These are phyloP conservation scores for Prenolepis imparis DNA, from an alignment of 2,888 invertebrate species.

Conservation along the genomic window DNA sequence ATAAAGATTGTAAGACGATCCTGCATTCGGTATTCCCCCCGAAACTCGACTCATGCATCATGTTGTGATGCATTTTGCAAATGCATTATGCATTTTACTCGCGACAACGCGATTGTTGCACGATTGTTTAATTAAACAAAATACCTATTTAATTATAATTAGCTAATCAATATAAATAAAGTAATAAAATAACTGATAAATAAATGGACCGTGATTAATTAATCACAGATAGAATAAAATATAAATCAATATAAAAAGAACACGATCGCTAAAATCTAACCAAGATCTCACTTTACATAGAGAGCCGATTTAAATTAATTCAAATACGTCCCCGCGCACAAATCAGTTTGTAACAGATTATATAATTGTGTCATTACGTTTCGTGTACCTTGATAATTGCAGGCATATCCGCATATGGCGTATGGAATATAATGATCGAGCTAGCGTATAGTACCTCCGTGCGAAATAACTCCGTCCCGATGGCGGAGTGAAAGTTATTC, in stretches of 20 bases:
- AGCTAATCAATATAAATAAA: background rate
- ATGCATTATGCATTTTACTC: background rate
- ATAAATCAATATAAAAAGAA: background rate
- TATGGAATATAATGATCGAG: constrained; percentile 10
- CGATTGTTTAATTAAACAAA: background rate
- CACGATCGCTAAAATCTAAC: background rate
- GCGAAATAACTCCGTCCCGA: constrained; percentile 30
- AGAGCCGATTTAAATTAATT: constrained; percentile 2
- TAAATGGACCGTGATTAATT: too few species aligned
- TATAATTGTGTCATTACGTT: constrained; percentile 4
- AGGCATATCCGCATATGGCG: background rate
- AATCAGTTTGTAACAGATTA: background rate
- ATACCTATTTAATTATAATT: background rate
- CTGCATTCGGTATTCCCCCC: background rate
- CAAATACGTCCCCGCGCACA: background rate
- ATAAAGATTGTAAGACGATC: constrained; percentile 23
- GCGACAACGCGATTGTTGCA: background rate
- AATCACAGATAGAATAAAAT: background rate
- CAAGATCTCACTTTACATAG: background rate
- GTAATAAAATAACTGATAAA: background rate
- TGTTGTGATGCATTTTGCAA: background rate
- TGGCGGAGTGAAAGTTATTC: constrained; percentile 78
- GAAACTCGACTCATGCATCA: constrained; percentile 8
- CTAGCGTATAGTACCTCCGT: background rate
- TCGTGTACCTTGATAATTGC: background rate